Base-by-base conservation (phyloP, 1,140 invertebrate genomes). In the Melanaphis sacchari region DNA sequence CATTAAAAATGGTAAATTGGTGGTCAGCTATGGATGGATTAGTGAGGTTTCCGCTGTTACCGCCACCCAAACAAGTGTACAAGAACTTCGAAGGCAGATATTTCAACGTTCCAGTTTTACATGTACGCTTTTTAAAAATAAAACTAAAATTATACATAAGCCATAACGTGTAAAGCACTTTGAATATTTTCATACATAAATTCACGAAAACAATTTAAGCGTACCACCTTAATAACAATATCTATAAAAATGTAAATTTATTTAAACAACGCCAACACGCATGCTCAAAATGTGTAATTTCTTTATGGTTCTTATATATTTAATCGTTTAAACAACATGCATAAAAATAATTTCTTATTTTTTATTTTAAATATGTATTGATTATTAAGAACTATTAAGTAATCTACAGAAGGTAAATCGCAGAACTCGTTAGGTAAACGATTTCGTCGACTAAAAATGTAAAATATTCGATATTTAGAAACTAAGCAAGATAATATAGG, bases 81-180 rank as follows among this genome's bases (percentile, higher is more conserved):
- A 94, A 95, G 41, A 95, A 97, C 95, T 97, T 97, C 94, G 95
- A 96, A 41, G 96, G 96, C n/a, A 95, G 96, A 93, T 94, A 96
- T 24, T 96, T 97, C 89, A 94, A 95, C 81, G 96, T 97, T 9
- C 97, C 97, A 0, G 97, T 97, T 49, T 95, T 97, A 93, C 96
- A 97, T 94, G 97, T 97, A 95, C 95, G 95, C 15, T 21, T 66
- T 59, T 41, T 66, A 90, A 38, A 40, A 41, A n/a, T n/a, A n/a
- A 76, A 76, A 76, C 40, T 84, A 41, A 84, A 40, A 84, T 40
- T 82, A 40, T 84, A 82, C 81, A 82, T 40, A 5, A 82, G 76
- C 15, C 15, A 66, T 81, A 5, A 9, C 9, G 15, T n/a, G 31
- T 36, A 31, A 15, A 31, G 26, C 1, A 87, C 31, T n/a, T 87